Base-by-base conservation (phyloP, 1,140 invertebrate species). In the Lucilia sericata region DNA sequence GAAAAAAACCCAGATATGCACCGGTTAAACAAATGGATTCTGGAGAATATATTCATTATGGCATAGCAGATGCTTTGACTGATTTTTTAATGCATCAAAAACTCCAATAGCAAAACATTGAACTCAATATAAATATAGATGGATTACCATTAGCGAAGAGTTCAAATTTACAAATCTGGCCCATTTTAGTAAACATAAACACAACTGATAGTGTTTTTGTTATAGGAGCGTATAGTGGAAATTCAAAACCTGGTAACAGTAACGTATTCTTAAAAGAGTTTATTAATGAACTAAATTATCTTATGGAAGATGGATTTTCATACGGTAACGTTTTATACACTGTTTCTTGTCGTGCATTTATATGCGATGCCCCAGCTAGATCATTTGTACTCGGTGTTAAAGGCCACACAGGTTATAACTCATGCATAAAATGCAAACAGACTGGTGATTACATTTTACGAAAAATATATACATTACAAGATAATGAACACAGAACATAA, bases 341-440 rank as follows among this genome's bases (percentile, higher is more conserved):
- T 13, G 21, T 47, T 81, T n/a, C 17, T 49, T 49, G 36, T 49
- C 13, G 78, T 7, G 34, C 36, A 17, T 81, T 81, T n/a, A 49
- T 49, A 17, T 81, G 78, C 21, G 82, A 82, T n/a, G 65, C 82
- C 25, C 51, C 82, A 12, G 82, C 82, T 5, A 14, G 55, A 13
- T 49, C 82, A 25, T 82, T 82, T 74, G 21, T 82, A 7, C 7
- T 65, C 5, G 82, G 82, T 12, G 34, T 34, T 9, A 70, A 82
- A 82, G 5, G 12, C 21, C 82, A 82, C 34, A 30, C n/a, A 19
- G 82, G 51, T 7, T 82, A 82, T 25, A 19, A 14, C 12, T 65
- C 19, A 13, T 82, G 82, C 65, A 13, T 21, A 9, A 65, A 74
- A 25, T 82, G 82, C 60, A 25, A 19, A 17, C 82, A 82, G 25